phyloP scores from a whole-genome alignment of 2,888 invertebrate species.

The Acronicta alni region DNA sequence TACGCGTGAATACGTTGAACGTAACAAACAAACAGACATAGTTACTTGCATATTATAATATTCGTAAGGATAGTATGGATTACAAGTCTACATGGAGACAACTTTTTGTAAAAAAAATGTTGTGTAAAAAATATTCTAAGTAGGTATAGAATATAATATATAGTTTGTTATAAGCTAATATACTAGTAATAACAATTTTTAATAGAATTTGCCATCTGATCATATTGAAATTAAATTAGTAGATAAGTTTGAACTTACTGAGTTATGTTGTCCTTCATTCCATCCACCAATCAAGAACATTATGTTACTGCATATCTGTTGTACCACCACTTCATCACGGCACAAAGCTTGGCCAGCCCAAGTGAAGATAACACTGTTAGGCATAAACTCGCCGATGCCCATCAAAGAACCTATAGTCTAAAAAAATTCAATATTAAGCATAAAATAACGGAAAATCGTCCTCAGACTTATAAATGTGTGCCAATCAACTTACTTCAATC shows the following conservation, averaged over 20 bases:
- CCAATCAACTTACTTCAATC: slow-evolving; percentile 77
- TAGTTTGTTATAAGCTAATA: too few relatives aligned
- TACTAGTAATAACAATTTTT: too few relatives aligned
- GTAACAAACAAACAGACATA: too few relatives aligned
- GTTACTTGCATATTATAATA: too few relatives aligned
- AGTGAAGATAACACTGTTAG: slow-evolving; percentile 85
- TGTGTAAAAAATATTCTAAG: too few relatives aligned
- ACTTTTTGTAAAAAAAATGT: too few relatives aligned
- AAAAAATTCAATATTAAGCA: slow-evolving; percentile 50
- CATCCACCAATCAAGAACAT: slow-evolving; percentile 91
- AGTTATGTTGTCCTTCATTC: slow-evolving; percentile 82
- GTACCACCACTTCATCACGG: slow-evolving; percentile 86
- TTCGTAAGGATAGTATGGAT: too few relatives aligned
- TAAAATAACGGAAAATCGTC: not conserved
- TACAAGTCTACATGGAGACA: too few relatives aligned
- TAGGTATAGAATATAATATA: too few relatives aligned
- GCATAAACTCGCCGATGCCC: slow-evolving; percentile 91
- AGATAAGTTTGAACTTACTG: slow-evolving; percentile 22
- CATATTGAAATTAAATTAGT: too few relatives aligned
- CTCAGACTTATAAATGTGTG: not conserved
- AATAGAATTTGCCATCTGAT: too few relatives aligned
- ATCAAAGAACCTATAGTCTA: slow-evolving; percentile 79
- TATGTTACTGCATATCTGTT: slow-evolving; percentile 91
- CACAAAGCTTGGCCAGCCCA: slow-evolving; percentile 88
- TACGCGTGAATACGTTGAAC: too few relatives aligned